Percentiles rank a stretch among this genome's conserved stretches.
phyloP scores from a whole-genome alignment of 2,113 vertebrate species.

The Peromyscus maniculatus region DNA sequence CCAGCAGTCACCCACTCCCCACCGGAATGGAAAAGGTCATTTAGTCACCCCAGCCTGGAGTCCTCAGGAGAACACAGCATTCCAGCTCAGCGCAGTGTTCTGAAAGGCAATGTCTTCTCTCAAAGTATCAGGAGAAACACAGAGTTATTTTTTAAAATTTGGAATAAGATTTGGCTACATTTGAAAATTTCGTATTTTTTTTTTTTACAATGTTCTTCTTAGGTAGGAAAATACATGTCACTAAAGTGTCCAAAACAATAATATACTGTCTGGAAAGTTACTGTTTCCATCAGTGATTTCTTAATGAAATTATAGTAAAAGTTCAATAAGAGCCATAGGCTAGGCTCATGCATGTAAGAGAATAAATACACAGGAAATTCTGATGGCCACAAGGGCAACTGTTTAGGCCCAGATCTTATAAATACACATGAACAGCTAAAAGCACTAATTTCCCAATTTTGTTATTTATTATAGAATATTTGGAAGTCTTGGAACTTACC shows the following conservation, averaged over 20 bases:
- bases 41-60: conserved; percentile 56
- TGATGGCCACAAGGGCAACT: neutral
- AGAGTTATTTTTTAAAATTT: neutral
- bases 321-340: neutral
- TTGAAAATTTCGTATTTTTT: conserved; percentile 46
- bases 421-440: neutral
- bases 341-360: neutral
- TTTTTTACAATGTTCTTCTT: conserved; percentile 29
- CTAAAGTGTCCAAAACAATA: conserved; percentile 29
- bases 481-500: neutral
- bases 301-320: conserved; percentile 26
- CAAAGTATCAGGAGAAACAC: conserved; percentile 25
- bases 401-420: neutral
- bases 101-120: conserved; percentile 49
- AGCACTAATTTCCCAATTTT: neutral
- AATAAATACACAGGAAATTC: neutral
- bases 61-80: conserved; percentile 5
- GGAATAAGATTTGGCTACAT: neutral
- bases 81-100: conserved; percentile 18
- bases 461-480: neutral
- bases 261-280: conserved; percentile 20
- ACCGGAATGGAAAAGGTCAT: conserved; percentile 76
- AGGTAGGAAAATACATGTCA: conserved; percentile 38
- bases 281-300: neutral
- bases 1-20: conserved; percentile 66